phyloP scores from a whole-genome alignment of 2,888 invertebrate species.

The Cryptosula pallasiana region DNA sequence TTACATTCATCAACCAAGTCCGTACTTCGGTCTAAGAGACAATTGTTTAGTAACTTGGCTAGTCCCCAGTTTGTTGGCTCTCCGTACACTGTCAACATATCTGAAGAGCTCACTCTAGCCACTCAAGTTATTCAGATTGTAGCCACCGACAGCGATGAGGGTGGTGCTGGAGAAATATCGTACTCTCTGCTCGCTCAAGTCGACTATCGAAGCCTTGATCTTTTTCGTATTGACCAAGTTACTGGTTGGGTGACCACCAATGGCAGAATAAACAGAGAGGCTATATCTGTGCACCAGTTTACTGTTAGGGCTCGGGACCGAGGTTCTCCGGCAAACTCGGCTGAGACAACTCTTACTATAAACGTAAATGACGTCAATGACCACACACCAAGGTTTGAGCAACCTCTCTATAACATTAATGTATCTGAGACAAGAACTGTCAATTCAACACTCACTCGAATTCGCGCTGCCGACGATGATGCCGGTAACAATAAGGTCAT shows the following conservation, averaged over 20 bases:
- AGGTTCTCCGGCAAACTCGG: conserved; percentile 59
- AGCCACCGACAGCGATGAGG: conserved; percentile 80
- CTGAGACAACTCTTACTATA: conserved; percentile 61
- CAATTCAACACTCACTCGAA: neutral
- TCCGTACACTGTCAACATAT: conserved; percentile 55
- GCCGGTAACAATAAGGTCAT: neutral
- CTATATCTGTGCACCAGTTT: conserved; percentile 75
- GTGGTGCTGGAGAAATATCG: conserved; percentile 63
- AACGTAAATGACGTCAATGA: conserved; percentile 65
- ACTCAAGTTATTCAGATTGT: conserved; percentile 75
- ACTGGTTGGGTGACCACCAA: conserved; percentile 84
- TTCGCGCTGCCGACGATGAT: conserved; percentile 11
- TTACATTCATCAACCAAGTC: neutral
- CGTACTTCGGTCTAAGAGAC: neutral
- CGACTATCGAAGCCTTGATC: conserved; percentile 10
- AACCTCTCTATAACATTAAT: conserved; percentile 32
- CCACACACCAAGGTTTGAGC: conserved; percentile 63
- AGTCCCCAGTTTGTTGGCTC: neutral
- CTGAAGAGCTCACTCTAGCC: conserved; percentile 94
- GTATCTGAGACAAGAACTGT: neutral
- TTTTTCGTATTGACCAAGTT: conserved; percentile 72
- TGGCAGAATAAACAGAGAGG: conserved; percentile 80
- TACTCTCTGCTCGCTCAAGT: conserved; percentile 79
- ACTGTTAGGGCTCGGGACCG: conserved; percentile 63
- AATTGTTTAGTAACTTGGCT: conserved; percentile 7